Percentiles rank a stretch among this genome's conserved stretches.
Conservation (phyloP, 2,888 invertebrate species). For the Nomada hirtipes region DNA sequence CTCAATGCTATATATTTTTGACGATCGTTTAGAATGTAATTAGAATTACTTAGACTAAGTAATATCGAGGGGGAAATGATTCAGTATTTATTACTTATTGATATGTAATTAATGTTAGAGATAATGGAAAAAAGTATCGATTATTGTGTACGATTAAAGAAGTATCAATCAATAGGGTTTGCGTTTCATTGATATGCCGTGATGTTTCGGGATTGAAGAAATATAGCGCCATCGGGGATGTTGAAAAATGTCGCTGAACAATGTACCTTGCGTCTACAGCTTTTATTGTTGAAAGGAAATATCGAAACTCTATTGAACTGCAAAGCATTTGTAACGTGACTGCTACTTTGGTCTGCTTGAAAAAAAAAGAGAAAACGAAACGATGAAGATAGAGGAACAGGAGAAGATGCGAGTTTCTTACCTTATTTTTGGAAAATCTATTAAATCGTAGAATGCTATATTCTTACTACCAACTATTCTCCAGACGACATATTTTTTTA, state of each 20-base stretch:
- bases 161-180: constrained; percentile 33
- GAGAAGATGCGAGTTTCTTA: not conserved
- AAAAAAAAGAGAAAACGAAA: not conserved
- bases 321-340: constrained; percentile 13
- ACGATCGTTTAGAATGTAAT: constrained; percentile 56
- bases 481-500: constrained; percentile 12
- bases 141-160: constrained; percentile 41
- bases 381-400: not conserved
- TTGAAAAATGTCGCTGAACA: not conserved
- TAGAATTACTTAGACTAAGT: constrained; percentile 59
- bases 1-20: constrained; percentile 48
- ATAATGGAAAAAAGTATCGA: constrained; percentile 44
- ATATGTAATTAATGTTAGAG: constrained; percentile 61
- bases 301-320: not conserved
- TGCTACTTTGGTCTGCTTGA: not conserved
- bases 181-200: constrained; percentile 19
- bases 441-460: constrained; percentile 8
- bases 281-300: constrained; percentile 4
- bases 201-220: constrained; percentile 2
- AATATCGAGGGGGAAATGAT: constrained; percentile 37
- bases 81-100: constrained; percentile 55
- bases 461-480: constrained; percentile 15
- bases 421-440: constrained; percentile 15
- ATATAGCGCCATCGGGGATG: not conserved
- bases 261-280: not conserved